Base-by-base conservation (phyloP, 2,113 vertebrate genomes). In the Phodopus roborovskii region DNA sequence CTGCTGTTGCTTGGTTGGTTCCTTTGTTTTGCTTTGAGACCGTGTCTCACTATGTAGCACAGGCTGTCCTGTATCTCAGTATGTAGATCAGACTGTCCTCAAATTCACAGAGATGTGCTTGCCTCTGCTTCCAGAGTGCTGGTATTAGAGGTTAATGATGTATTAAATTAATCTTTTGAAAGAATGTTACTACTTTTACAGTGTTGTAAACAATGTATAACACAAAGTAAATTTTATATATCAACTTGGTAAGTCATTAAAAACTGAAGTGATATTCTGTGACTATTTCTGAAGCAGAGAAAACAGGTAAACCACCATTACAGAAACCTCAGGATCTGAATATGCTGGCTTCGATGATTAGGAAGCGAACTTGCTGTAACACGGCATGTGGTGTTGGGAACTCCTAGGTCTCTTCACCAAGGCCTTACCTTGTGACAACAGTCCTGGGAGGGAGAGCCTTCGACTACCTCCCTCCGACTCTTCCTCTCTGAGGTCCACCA, bases 401-500 rank as follows among this genome's bases (percentile, higher is more conserved):
- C n/a, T 85, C 78, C 62, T 3, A 70, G 26, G 81, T 62, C n/a
- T 89, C 77, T 53, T 26, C 81, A 58, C 8, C 48, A 56, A 87
- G 56, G 81, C 77, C 88, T 98, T 99, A 99, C 99, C 99, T 99
- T 99, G 99, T 95, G 99, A 99, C 95, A 99, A 98, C 96, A 99
- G 98, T 70, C 99, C 99, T 6, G 99, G 99, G 5, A 99, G 99
- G 3, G 99, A 99, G 62, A 99, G 99, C 88, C 99, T 99, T 82
- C 99, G 99, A 94, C 99, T 99, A 78, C 99, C 98, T 87, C 99
- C 99, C 97, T 99, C 99, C 0, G 99, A 99, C 94, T 99, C 99
- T 90, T 99, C 99, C 97, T 99, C 99, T 60, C 99, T 99, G 97
- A 99, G 99, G 97, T 99, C 99, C 71, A 99, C 99, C 3, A 99